Percentiles rank a stretch among this genome's conserved stretches.
Evolutionary conservation across 2,113 vertebrate genomes (phyloP).

Genomic region (Limnothrissa miodon): DNA sequence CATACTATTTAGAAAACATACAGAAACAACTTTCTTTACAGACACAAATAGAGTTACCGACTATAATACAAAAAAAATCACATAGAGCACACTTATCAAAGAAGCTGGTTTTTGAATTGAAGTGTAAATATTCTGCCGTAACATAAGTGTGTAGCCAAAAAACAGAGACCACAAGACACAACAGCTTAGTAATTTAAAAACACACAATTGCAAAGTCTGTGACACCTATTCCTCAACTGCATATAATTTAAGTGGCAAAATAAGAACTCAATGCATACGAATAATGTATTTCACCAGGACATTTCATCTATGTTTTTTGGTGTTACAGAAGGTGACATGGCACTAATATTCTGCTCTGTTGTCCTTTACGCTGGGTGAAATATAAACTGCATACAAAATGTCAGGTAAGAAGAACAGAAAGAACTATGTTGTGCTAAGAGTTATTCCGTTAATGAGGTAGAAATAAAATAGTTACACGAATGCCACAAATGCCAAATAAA

Average conservation of each 20-base stretch:
- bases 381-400: not conserved
- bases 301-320: not conserved
- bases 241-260: not conserved
- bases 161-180: not conserved
- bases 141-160: not conserved
- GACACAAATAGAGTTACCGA: slow-evolving; percentile 39
- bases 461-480: slow-evolving; percentile 7
- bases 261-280: not conserved
- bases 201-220: not conserved
- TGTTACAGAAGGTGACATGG: not conserved
- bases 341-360: not conserved
- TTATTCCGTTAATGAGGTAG: slow-evolving; percentile 21
- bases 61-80: slow-evolving; percentile 18
- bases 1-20: slow-evolving; percentile 13
- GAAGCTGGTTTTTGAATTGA: not conserved
- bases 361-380: not conserved
- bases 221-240: not conserved
- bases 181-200: not conserved
- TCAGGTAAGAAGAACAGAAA: not conserved
- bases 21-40: not conserved
- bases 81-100: slow-evolving; percentile 7
- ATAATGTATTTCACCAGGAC: not conserved
- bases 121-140: not conserved
- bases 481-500: not conserved
- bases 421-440: not conserved